Conservation (phyloP, 2,888 invertebrate genomes). For the Scrobipalpa atriplicella region DNA sequence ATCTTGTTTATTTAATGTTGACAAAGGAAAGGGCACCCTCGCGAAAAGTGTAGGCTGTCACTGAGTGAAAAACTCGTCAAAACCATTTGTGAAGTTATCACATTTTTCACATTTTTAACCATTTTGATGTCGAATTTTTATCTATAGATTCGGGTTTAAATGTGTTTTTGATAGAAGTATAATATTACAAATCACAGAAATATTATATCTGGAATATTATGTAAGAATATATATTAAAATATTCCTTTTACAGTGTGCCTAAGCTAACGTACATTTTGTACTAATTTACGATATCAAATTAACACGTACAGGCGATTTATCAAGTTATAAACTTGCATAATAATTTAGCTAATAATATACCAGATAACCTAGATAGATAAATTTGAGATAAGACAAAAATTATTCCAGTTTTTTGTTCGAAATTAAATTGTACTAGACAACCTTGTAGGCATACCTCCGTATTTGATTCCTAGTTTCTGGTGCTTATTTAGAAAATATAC, state of each 20-base stretch:
- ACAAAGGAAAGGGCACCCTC: no score
- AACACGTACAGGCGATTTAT: conserved; percentile 16
- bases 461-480: background rate
- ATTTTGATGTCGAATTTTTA: no score
- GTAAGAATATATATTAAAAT: no score
- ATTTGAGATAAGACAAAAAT: conserved; percentile 17
- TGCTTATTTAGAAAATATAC: no score
- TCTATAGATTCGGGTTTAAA: no score
- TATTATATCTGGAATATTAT: no score
- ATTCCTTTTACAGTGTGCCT: background rate
- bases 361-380: conserved; percentile 20
- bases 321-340: conserved; percentile 20
- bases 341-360: conserved; percentile 3
- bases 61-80: no score
- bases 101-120: no score
- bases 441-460: conserved; percentile 10
- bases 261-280: background rate
- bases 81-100: no score
- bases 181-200: no score
- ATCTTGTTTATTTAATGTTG: background rate
- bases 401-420: conserved; percentile 16
- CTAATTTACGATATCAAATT: conserved; percentile 17
- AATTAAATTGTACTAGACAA: background rate
- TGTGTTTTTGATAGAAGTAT: no score
- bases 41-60: no score